A percentile compares a stretch with the other conserved stretches of the same genome.
Conservation (phyloP, 2,797 vertebrate species). For the Falco columbarius region DNA sequence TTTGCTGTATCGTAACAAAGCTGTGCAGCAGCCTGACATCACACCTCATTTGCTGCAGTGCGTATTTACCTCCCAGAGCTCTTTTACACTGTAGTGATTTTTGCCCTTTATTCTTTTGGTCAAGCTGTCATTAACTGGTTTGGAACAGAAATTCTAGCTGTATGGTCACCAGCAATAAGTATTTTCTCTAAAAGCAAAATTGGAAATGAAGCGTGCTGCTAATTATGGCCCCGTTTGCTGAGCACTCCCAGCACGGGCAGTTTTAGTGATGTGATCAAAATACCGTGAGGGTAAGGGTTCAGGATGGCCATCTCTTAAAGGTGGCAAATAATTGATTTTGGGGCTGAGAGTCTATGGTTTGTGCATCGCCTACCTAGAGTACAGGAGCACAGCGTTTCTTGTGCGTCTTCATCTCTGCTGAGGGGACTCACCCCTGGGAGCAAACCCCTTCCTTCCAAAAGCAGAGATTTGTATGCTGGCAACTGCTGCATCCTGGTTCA, state of each 20-base stretch:
- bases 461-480: not conserved
- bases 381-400: not conserved
- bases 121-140: not conserved
- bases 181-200: constrained; percentile 20
- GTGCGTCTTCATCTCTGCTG: not conserved
- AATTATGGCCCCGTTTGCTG: not conserved
- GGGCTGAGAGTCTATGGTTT: not conserved
- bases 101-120: not conserved
- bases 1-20: not conserved
- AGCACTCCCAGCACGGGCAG: not conserved
- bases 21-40: not conserved
- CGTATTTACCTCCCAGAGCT: not conserved
- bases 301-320: not conserved
- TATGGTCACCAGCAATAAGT: not conserved
- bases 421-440: not conserved
- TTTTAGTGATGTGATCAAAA: not conserved
- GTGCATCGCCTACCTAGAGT: not conserved
- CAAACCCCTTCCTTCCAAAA: not conserved
- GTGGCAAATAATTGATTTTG: not conserved
- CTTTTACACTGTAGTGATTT: not conserved
- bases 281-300: not conserved
- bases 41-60: not conserved
- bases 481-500: not conserved
- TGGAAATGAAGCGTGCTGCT: not conserved
- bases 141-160: not conserved